Conservation (phyloP, 2,113 vertebrate species). For the Hyperopisus bebe region DNA sequence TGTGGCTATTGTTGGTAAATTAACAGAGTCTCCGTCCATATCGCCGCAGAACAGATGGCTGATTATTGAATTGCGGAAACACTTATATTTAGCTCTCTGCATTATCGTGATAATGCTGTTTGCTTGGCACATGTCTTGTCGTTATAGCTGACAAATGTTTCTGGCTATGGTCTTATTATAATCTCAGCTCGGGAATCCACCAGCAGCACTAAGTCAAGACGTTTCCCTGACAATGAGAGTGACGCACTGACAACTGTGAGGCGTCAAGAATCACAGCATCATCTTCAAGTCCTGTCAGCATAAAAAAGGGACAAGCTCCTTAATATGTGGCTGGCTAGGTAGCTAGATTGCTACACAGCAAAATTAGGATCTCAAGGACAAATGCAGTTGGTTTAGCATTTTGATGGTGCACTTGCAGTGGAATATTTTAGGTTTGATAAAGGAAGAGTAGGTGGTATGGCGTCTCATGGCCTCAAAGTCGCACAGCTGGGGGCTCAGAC, state of each 20-base stretch:
- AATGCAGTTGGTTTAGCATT: neutral
- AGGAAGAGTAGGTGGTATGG: neutral
- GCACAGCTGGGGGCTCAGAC: neutral
- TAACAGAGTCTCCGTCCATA: neutral
- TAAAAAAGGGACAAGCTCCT: neutral
- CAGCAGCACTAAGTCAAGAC: neutral
- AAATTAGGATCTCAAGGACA: neutral
- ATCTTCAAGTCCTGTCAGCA: neutral
- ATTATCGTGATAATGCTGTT: neutral
- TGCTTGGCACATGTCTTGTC: neutral
- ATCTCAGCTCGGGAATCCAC: neutral
- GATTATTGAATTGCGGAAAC: neutral
- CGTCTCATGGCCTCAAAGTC: neutral
- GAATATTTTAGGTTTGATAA: neutral
- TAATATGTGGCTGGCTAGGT: neutral
- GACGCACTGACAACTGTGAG: neutral
- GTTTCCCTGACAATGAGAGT: neutral
- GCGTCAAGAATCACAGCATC: neutral
- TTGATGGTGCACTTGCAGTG: neutral
- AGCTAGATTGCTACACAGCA: neutral
- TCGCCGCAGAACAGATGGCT: neutral
- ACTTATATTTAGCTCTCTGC: neutral
- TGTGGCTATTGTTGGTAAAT: neutral
- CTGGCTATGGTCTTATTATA: conserved; percentile 1
- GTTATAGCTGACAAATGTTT: neutral